Percentiles rank a stretch among this genome's conserved stretches.
These are phyloP conservation scores for Dolichoris vasculosae DNA, from an alignment of 1,140 invertebrate genomes.

Conservation along the genomic window DNA sequence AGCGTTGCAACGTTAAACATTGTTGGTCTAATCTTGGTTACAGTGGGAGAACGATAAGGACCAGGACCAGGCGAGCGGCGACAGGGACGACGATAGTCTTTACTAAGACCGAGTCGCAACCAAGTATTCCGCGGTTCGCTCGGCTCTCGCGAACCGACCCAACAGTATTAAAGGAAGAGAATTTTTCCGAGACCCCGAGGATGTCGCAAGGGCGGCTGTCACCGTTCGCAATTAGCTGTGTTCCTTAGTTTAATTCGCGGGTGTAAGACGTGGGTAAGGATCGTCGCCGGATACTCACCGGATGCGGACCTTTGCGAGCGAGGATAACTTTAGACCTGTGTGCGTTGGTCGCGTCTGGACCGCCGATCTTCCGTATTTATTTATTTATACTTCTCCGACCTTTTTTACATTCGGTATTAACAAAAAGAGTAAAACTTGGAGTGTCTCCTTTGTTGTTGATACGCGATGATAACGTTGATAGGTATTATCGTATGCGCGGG, in stretches of 20 bases:
- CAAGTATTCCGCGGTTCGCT: background rate
- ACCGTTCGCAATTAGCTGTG: slow-evolving; percentile 1
- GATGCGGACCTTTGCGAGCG: background rate
- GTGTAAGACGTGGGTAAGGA: too few relatives aligned
- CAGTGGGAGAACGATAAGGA: slow-evolving; percentile 58
- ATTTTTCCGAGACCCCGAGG: background rate
- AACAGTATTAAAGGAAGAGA: slow-evolving; percentile 49
- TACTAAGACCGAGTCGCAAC: background rate
- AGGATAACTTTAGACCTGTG: background rate
- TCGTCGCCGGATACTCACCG: too few relatives aligned
- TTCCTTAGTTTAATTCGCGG: slow-evolving; percentile 33
- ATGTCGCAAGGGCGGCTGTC: background rate
- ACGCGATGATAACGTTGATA: background rate
- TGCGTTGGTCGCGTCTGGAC: background rate
- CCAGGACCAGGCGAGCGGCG: slow-evolving; percentile 37
- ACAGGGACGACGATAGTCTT: slow-evolving; percentile 18
- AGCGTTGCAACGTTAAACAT: too few relatives aligned
- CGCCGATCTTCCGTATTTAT: background rate
- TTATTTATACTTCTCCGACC: background rate
- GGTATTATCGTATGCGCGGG: background rate
- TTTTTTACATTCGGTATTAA: slow-evolving; percentile 11
- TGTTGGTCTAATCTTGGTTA: slow-evolving; percentile 50
- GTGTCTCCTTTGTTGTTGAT: background rate
- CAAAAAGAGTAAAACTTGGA: background rate
- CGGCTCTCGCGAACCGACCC: slow-evolving; percentile 26